phyloP scores from a whole-genome alignment of 2,113 vertebrate genomes.

The Polypterus senegalus region DNA sequence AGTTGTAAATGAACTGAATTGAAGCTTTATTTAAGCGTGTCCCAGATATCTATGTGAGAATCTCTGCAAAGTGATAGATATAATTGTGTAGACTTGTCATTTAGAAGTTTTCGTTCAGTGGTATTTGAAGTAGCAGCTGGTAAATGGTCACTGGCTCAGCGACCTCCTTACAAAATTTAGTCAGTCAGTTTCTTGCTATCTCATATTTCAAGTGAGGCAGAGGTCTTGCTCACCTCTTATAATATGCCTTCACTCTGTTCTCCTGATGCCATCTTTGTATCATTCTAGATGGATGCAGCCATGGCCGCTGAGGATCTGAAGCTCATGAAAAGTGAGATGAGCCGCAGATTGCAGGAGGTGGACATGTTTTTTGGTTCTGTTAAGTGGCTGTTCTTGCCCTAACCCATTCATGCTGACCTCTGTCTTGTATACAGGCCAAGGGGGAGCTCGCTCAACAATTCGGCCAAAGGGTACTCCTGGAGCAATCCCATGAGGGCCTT shows the following conservation, averaged over 20 bases:
- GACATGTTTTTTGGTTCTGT: neutral
- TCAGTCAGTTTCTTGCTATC: too few species aligned
- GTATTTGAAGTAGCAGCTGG: too few species aligned
- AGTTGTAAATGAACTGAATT: neutral
- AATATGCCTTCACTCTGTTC: too few species aligned
- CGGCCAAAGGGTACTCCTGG: conserved; percentile 28
- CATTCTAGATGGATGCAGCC: conserved; percentile 40
- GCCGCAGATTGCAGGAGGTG: conserved; percentile 48
- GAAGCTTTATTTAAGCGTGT: neutral
- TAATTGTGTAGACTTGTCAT: too few species aligned
- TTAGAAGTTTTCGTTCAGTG: too few species aligned
- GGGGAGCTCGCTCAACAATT: conserved; percentile 44
- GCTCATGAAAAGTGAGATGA: conserved; percentile 44
- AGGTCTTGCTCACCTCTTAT: too few species aligned
- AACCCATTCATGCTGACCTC: too few species aligned
- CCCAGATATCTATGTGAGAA: neutral
- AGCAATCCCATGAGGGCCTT: conserved; percentile 40
- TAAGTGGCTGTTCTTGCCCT: too few species aligned
- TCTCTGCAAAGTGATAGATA: too few species aligned
- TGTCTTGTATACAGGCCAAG: conserved; percentile 32
- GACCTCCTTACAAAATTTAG: too few species aligned
- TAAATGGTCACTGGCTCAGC: too few species aligned
- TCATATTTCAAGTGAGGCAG: too few species aligned
- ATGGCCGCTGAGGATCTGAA: conserved; percentile 49
- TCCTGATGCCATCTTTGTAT: neutral